Conservation (phyloP, 2,888 invertebrate species). For the Cephus spinipes region DNA sequence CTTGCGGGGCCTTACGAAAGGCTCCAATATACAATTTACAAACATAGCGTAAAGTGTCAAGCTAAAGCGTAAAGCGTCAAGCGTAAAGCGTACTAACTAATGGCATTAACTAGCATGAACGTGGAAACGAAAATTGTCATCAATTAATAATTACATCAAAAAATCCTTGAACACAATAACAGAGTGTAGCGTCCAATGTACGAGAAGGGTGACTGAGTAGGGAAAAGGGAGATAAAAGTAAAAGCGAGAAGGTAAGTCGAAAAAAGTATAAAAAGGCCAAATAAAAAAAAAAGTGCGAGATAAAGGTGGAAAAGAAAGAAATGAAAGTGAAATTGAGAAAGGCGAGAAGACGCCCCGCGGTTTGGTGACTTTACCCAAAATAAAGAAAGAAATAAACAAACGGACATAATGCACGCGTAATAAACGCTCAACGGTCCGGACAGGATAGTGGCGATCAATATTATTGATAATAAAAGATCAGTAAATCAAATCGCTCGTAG, state of each 20-base stretch:
- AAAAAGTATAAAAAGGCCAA: not conserved
- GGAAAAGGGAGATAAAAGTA: conserved; percentile 9
- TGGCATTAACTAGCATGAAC: not conserved
- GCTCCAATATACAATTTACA: not conserved
- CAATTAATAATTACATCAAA: not conserved
- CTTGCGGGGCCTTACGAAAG: not conserved
- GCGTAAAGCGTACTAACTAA: not conserved
- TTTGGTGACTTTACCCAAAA: conserved; percentile 5
- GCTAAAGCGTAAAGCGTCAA: too few relatives aligned
- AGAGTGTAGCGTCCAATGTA: not conserved
- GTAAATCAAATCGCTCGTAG: conserved; percentile 45
- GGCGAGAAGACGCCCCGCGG: not conserved
- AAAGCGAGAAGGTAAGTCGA: not conserved
- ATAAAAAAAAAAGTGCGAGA: not conserved
- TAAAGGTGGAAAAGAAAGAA: conserved; percentile 2
- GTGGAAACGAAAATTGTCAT: not conserved
- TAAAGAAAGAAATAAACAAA: not conserved
- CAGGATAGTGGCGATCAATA: conserved; percentile 38
- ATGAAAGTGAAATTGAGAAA: not conserved
- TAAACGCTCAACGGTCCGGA: conserved; percentile 18
- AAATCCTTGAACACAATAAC: not conserved
- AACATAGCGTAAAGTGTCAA: not conserved
- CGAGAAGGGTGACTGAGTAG: conserved; percentile 15
- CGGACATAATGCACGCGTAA: conserved; percentile 12
- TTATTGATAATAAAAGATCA: conserved; percentile 50